Evolutionary conservation across 2,888 invertebrate genomes (phyloP).

Genomic region (Coremacera marginata): DNA sequence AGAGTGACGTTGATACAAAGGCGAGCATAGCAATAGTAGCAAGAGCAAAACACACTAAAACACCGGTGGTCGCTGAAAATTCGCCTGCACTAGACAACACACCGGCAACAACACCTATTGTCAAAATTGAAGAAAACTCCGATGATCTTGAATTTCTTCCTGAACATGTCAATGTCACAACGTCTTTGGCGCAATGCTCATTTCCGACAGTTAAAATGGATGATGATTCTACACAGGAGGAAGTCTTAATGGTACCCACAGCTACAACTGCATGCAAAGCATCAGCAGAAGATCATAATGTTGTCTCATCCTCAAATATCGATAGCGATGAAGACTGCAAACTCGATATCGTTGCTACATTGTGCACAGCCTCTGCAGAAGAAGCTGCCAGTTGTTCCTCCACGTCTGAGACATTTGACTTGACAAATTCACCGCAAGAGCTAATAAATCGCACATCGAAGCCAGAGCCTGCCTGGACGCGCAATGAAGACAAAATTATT

Average conservation of each 20-base stretch:
- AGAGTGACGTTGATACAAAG: conserved; percentile 55
- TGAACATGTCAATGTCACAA: conserved; percentile 23
- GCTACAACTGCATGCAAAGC: background rate
- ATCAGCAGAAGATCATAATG: conserved; percentile 38
- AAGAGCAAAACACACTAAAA: conserved; percentile 50
- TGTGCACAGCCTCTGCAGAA: conserved; percentile 46
- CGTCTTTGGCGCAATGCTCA: conserved; percentile 37
- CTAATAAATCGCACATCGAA: background rate
- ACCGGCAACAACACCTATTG: background rate
- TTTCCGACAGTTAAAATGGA: conserved; percentile 55
- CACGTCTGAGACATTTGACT: background rate
- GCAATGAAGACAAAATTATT: conserved; percentile 84
- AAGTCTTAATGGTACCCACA: conserved; percentile 2
- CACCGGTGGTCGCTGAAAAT: background rate
- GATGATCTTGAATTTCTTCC: conserved; percentile 51
- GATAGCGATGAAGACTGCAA: conserved; percentile 63
- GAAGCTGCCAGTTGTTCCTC: background rate
- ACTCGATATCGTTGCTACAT: conserved; percentile 57
- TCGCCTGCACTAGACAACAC: background rate
- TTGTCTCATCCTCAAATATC: conserved; percentile 55
- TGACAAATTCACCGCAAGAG: background rate
- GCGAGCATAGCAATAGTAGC: conserved; percentile 58
- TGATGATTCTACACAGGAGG: conserved; percentile 51
- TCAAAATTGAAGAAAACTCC: conserved; percentile 47
- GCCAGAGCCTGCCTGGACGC: conserved; percentile 72